Evolutionary conservation across 1,140 invertebrate species (phyloP), one percentile per base, ranked within the genome.

Genomic region (Calliphora vicina): DNA sequence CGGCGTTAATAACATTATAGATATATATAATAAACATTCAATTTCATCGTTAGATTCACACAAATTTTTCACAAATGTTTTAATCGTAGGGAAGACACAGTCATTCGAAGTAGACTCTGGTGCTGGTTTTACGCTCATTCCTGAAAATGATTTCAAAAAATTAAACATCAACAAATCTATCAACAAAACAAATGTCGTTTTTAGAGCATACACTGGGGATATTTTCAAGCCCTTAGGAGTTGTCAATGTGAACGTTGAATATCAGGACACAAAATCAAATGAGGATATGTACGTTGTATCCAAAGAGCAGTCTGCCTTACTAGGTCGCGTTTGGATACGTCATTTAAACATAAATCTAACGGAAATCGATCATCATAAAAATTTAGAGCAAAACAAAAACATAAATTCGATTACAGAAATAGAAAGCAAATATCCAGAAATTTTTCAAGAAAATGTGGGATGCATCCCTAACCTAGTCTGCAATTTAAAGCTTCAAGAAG

Each of bases 21-120:
- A 61, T 67, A 27, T 82, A 2, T 73, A 73, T 71, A 29, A 82
- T 35, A 26, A 26, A 17, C 20, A 71, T 20, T 13, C 26, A 82
- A 67, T 27, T 67, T 42, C 50, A 67, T 29, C 50, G 15, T 20
- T 20, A 61, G 27, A 42, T 72, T 26, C 50, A 20, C 17, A 23
- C 2, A 72, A 72, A 45, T 82, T 45, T 25, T 82, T 73, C 43
- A 50, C 27, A 82, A 26, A 20, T 82, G 42, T 82, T 73, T 25
- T 23, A 71, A 72, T 82, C 2, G 23, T 71, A 20, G 81, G 81
- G 29, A 81, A 82, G 17, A 12, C 25, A 8, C 25, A 71, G 26
- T 17, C 25, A 82, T 82, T 82, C 61, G 25, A 82, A 82, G 81
- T 82, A 27, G 81, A 82, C n/a, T 82, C 81, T 17, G 81, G 81